Percentiles rank a stretch among this genome's conserved stretches.
phyloP scores from a whole-genome alignment of 2,797 vertebrate species.

The Simalia tracyae region DNA sequence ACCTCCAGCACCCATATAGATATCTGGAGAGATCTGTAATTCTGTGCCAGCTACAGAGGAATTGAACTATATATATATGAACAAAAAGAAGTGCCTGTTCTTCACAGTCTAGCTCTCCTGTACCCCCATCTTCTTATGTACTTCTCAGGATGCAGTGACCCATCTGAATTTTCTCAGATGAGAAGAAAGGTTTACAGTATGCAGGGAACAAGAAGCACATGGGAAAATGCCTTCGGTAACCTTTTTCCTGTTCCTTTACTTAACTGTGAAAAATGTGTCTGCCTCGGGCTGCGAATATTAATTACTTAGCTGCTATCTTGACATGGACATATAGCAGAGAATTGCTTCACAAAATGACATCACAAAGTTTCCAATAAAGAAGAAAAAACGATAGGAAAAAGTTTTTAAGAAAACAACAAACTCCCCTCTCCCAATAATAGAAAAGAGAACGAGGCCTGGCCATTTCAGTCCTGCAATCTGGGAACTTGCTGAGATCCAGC shows the following conservation, averaged over 20 bases:
- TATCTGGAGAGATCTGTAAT: slow-evolving; percentile 4
- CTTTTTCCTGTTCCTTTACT: slow-evolving; percentile 68
- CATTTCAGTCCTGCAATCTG: slow-evolving; percentile 27
- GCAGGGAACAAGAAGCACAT: slow-evolving; percentile 73
- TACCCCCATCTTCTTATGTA: slow-evolving; percentile 55
- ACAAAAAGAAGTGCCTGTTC: slow-evolving; percentile 55
- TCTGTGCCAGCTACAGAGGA: slow-evolving; percentile 55
- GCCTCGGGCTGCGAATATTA: slow-evolving; percentile 31
- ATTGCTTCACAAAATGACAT: slow-evolving; percentile 40
- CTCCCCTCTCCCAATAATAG: slow-evolving; percentile 34
- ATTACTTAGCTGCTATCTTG: slow-evolving; percentile 42
- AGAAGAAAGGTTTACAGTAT: slow-evolving; percentile 69
- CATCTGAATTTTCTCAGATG: slow-evolving; percentile 70
- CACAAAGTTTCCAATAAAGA: slow-evolving; percentile 35
- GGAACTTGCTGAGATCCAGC: slow-evolving; percentile 51
- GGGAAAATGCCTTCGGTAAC: slow-evolving; percentile 80
- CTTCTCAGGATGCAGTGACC: slow-evolving; percentile 67
- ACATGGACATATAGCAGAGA: slow-evolving; percentile 27
- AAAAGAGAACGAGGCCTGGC: slow-evolving; percentile 3
- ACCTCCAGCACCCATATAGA: slow-evolving; percentile 9
- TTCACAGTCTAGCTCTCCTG: slow-evolving; percentile 7
- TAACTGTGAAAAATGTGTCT: slow-evolving; percentile 45
- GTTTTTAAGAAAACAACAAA: slow-evolving; percentile 21
- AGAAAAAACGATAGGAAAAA: not conserved
- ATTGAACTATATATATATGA: slow-evolving; percentile 58